Conservation (phyloP, 1,140 invertebrate species). For the Stegodyphus mimosarum region DNA sequence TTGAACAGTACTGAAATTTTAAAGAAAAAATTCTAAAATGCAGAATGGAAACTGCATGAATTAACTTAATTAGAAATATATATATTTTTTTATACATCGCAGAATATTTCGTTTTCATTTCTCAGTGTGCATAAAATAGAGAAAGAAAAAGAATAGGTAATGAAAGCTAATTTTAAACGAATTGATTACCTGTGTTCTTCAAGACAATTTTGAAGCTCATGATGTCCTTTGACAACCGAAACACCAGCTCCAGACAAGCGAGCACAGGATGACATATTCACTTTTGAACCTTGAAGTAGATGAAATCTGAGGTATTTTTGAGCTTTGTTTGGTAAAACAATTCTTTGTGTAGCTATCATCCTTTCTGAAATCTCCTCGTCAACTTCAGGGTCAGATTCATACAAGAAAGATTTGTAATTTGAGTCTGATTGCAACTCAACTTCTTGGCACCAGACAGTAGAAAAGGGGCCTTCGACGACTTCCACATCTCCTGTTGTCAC, state of each 20-base stretch:
- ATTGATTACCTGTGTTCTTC: constrained; percentile 26
- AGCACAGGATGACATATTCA: constrained; percentile 80
- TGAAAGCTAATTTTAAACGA: neutral
- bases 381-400: constrained; percentile 7
- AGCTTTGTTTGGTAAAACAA: constrained; percentile 78
- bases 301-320: constrained; percentile 88
- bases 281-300: constrained; percentile 78
- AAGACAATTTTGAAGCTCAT: constrained; percentile 15
- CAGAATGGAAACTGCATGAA: no score
- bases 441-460: constrained; percentile 45
- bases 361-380: neutral
- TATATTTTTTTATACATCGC: no score
- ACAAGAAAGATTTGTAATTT: constrained; percentile 29
- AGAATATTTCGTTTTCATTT: no score
- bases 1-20: no score
- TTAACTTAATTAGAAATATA: no score
- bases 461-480: neutral
- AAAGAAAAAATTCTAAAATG: no score
- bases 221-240: constrained; percentile 43
- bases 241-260: constrained; percentile 70
- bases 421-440: constrained; percentile 12
- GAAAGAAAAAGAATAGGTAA: neutral
- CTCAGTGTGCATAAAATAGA: neutral
- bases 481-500: constrained; percentile 29
- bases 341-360: neutral